Conservation (phyloP, 2,113 vertebrate genomes). For the Theristicus caerulescens region DNA sequence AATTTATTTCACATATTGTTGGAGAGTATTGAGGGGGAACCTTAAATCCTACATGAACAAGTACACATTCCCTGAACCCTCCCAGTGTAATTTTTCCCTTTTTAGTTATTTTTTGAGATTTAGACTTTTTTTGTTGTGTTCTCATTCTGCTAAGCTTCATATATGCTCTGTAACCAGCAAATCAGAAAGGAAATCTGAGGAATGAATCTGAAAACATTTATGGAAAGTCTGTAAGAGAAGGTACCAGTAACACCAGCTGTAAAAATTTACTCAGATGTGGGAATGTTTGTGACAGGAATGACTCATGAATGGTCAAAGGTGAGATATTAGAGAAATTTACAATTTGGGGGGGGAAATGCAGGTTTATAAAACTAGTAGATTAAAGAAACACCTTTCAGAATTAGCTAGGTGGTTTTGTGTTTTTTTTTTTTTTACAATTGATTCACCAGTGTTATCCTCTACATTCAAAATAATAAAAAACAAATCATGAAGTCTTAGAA, state of each 20-base stretch:
- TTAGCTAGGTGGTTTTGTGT: neutral
- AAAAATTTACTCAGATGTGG: neutral
- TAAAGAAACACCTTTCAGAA: neutral
- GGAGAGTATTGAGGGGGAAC: neutral
- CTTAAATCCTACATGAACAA: neutral
- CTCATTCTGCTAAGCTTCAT: neutral
- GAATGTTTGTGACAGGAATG: neutral
- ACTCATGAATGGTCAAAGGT: neutral
- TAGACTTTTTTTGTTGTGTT: neutral
- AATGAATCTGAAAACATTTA: neutral
- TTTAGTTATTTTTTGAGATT: neutral
- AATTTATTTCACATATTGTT: neutral
- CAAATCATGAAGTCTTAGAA: neutral
- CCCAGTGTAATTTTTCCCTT: neutral
- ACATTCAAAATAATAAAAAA: neutral
- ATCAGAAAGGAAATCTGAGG: neutral
- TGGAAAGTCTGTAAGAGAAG: neutral
- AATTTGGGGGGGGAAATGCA: rapidly evolving
- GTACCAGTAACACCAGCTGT: neutral
- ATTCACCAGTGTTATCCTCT: neutral
- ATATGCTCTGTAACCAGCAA: neutral
- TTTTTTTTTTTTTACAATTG: neutral
- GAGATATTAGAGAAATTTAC: neutral
- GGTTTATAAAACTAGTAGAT: neutral
- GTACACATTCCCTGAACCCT: neutral